Evolutionary conservation across 1,140 invertebrate species (phyloP).

Genomic region (Charaxes varanes): DNA sequence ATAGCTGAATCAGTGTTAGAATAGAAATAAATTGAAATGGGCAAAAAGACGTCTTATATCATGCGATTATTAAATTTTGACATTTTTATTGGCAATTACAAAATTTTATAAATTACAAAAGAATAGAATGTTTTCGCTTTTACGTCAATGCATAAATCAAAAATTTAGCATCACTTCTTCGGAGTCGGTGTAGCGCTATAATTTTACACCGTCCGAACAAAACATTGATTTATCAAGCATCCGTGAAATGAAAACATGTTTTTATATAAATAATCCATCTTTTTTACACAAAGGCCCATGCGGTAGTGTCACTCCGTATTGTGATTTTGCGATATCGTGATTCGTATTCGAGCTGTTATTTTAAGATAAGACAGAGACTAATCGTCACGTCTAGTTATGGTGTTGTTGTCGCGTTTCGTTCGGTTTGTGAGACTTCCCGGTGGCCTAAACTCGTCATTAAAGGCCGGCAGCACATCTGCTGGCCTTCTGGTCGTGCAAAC

Average conservation of each 20-base stretch:
- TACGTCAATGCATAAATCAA: conserved; percentile 63
- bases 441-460: too few relatives aligned
- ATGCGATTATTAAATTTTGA: conserved; percentile 13
- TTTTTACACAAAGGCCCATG: conserved; percentile 22
- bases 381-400: conserved; percentile 35
- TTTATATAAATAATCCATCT: conserved; percentile 24
- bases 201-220: conserved; percentile 64
- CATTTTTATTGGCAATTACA: conserved; percentile 48
- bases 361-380: conserved; percentile 66
- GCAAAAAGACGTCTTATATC: conserved; percentile 7
- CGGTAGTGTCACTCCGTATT: conserved; percentile 17
- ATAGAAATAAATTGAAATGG: too few relatives aligned
- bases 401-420: too few relatives aligned
- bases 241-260: conserved; percentile 42
- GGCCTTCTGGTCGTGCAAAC: too few relatives aligned
- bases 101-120: conserved; percentile 55
- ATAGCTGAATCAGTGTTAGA: too few relatives aligned
- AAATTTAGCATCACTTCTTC: conserved; percentile 39
- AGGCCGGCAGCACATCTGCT: too few relatives aligned
- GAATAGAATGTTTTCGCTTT: conserved; percentile 57
- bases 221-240: conserved; percentile 49
- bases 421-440: too few relatives aligned
- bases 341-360: conserved; percentile 36
- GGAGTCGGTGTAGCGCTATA: conserved; percentile 38
- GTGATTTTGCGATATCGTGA: conserved; percentile 28